Evolutionary conservation across 2,113 vertebrate species (phyloP), one percentile per base, ranked within the genome.

Genomic region (Pterocles gutturalis): DNA sequence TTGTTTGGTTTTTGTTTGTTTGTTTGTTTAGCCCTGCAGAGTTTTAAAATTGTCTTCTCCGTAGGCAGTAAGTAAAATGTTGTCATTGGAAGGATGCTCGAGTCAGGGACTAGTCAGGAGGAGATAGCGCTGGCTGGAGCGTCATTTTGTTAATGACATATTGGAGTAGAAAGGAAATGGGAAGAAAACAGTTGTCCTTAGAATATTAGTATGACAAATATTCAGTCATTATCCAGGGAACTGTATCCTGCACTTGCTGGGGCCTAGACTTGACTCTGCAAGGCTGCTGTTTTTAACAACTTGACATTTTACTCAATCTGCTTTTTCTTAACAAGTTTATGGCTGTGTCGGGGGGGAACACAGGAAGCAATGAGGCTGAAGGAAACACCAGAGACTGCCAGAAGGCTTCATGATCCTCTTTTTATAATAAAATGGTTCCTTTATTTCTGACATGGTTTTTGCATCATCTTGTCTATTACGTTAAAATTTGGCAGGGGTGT

Each of bases 221-320:
- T 4, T 69, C 58, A 45, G 60, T 43, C 25, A 8, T 34, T 67
- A 55, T 6, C 46, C 65, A 90, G 53, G 34, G 65, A 81, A 48
- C 10, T 13, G 8, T 3, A 57, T 65, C 41, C 62, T 89, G 49
- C 28, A n/a, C 6, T 34, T 90, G 64, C 71, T 83, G 72, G 15
- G 22, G 19, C 53, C 87, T 51, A 70, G 88, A 36, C 49, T 49
- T 29, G 19, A 72, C 84, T 60, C 4, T 62, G 34, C 26, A 78
- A 13, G 17, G 46, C 53, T 91, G 69, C 72, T 49, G 5, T 91
- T 95, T 93, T 97, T 95, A 93, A 93, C 60, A 78, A 75, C 80
- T 82, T 95, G 86, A 91, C 80, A 72, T 96, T 95, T 96, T 64
- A 13, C 25, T 92, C 53, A 46, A 38, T 83, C 67, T 95, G 65